Base-by-base conservation (phyloP, 2,888 invertebrate species). In the Noctua fimbriata region DNA sequence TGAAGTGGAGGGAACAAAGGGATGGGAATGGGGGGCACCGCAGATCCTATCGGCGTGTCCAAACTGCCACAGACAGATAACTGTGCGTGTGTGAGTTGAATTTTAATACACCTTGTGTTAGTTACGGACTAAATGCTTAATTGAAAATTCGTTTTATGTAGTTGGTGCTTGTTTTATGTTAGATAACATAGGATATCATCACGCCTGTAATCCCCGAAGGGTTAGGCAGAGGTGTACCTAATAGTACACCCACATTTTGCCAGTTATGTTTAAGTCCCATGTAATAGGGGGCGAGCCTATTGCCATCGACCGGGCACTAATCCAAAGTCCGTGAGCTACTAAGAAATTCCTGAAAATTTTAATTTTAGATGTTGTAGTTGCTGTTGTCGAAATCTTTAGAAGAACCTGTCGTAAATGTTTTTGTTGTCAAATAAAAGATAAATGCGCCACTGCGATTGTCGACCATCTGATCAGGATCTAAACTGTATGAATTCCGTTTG, bases 41-140 rank as follows among this genome's bases (percentile, higher is more conserved):
- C 91, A 92, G 96, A 96, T 96, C 89, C 87, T 95, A 96, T 96
- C 96, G 86, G 91, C 91, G 91, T 93, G 93, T 93, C 95, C 93
- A 94, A 95, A 95, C 95, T 94, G 95, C 95, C 95, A 93, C 93
- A 94, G 93, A 93, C 95, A 95, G 96, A 96, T 96, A 96, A 94
- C 92, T 88, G 82, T 91, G 93, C 93, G 94, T 94, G 94, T 93
- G 94, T 82, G 86, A 70, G 93, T 89, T 91, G 95, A 95, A 95
- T 95, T 95, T 95, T 95, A 95, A 95, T 93, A 93, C 89, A 90
- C 86, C 89, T 89, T 89, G 88, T 90, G 89, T 88, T 90, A 90
- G 90, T 90, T 91, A 91, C 81, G 91, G 91, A 89, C 90, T 91
- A 90, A 92, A 91, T 88, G 90, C 87, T 92, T 92, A 93, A 93